Evolutionary conservation across 1,140 invertebrate genomes (phyloP).

Genomic region (Camponotus vicinus): DNA sequence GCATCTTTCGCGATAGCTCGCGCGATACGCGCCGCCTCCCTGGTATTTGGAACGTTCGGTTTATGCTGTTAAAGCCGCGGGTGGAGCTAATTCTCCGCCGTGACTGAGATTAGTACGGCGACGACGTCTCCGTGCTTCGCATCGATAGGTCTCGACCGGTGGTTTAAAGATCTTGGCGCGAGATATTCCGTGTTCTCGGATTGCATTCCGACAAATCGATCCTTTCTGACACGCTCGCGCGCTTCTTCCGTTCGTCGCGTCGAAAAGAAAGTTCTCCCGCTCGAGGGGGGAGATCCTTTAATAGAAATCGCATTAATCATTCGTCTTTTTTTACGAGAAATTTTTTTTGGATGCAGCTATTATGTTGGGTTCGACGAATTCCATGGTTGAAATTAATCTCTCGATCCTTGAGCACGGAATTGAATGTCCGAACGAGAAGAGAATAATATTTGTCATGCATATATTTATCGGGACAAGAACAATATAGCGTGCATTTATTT

Average conservation of each 20-base stretch:
- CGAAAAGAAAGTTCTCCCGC: conserved; percentile 24
- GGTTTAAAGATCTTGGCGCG: conserved; percentile 52
- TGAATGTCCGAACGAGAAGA: background rate
- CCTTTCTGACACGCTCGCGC: conserved; percentile 28
- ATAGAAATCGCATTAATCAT: conserved; percentile 40
- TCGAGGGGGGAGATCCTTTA: background rate
- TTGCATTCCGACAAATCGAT: conserved; percentile 59
- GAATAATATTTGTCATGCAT: background rate
- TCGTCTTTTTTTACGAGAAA: background rate
- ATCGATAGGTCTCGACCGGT: conserved; percentile 35
- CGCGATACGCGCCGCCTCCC: conserved; percentile 17
- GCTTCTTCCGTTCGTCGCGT: background rate
- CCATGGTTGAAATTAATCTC: conserved; percentile 24
- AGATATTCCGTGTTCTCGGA: conserved; percentile 51
- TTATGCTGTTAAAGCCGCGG: conserved; percentile 33
- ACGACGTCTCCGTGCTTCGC: conserved; percentile 43
- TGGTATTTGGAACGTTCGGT: conserved; percentile 53
- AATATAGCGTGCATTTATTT: background rate
- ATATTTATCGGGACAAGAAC: background rate
- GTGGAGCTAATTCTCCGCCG: conserved; percentile 31
- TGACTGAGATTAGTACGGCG: conserved; percentile 49
- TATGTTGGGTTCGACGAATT: conserved; percentile 11
- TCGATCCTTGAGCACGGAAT: conserved; percentile 5
- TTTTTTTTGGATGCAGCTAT: background rate
- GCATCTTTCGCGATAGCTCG: conserved; percentile 15